Evolutionary conservation across 1,140 invertebrate genomes (phyloP).

Genomic region (Caenorhabditis inopinata): DNA sequence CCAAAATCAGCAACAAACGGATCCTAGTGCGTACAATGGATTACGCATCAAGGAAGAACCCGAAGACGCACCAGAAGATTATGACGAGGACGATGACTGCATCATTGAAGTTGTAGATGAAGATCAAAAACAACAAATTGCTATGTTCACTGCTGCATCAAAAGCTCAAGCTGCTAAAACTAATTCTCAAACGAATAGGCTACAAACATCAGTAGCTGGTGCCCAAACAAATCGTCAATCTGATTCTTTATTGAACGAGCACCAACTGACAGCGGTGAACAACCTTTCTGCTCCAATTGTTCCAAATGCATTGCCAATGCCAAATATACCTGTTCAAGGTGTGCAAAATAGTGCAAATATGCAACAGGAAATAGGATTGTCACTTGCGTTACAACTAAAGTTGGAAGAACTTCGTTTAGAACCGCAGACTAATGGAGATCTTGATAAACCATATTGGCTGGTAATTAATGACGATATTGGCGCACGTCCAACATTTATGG

Average conservation of each 20-base stretch:
- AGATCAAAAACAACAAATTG: not conserved
- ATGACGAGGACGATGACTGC: not conserved
- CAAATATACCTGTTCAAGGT: not conserved
- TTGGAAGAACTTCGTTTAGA: constrained; percentile 37
- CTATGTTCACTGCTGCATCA: too few species aligned
- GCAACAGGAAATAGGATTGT: not conserved
- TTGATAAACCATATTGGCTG: constrained; percentile 34
- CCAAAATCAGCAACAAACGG: not conserved
- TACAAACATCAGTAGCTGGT: too few species aligned
- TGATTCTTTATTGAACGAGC: too few species aligned
- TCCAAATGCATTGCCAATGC: too few species aligned
- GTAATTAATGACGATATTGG: constrained; percentile 8
- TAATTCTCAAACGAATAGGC: too few species aligned
- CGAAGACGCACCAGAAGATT: not conserved
- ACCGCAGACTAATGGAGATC: constrained; percentile 28
- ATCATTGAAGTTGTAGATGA: constrained; percentile 17
- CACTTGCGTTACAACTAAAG: not conserved
- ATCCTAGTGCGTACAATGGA: not conserved
- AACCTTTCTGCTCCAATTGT: not conserved
- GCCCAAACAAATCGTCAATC: too few species aligned
- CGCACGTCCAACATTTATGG: not conserved
- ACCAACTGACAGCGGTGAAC: too few species aligned
- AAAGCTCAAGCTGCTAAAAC: too few species aligned
- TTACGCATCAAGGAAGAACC: not conserved
- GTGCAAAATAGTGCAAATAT: not conserved